Base-by-base conservation (phyloP, 2,113 vertebrate genomes). In the Nothocercus nigrocapillus region DNA sequence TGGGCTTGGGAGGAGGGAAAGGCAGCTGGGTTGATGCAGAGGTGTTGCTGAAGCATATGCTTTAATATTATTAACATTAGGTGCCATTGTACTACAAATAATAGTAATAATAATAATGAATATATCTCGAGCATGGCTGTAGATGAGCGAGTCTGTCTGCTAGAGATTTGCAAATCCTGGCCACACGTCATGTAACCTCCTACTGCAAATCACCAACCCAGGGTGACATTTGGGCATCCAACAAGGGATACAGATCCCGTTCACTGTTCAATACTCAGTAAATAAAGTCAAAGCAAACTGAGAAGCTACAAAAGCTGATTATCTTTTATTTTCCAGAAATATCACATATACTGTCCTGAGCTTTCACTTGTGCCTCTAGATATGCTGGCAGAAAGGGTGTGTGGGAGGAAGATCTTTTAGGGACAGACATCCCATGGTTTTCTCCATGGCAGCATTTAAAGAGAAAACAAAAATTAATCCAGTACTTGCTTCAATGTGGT, bases 181-280 rank as follows among this genome's bases (percentile, higher is more conserved):
- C 53, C 53, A 56, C 14, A 15, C 32, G 54, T 58, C 28, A 30
- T 58, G 54, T 30, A 58, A 58, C 54, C 30, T 58, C 28, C 54
- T 58, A 18, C 30, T 18, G 54, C 28, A 58, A 19, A 58, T 11
- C 54, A 58, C 17, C 53, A 53, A 0, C 7, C 7, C 13, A 59
- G 77, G 80, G 30, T 16, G 18, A 15, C 24, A 12, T 30, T 13
- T 36, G 18, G n/a, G 17, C 13, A 79, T 7, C 5, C 24, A 40
- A 3, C 13, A 49, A 40, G 5, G 7, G 6, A 25, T 18, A 2
- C 81, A 83, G 40, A 11, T 0, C 1, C 47, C 16, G 53, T 82
- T 58, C 34, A 38, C 11, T 78, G 67, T 30, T 27, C 28, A 2
- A 3, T 56, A 1, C 11, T 38, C 59, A 30, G 34, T 34, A 85